A percentile compares a stretch with the other conserved stretches of the same genome.
phyloP scores from a whole-genome alignment of 2,113 vertebrate species.

The Aramus guarauna region DNA sequence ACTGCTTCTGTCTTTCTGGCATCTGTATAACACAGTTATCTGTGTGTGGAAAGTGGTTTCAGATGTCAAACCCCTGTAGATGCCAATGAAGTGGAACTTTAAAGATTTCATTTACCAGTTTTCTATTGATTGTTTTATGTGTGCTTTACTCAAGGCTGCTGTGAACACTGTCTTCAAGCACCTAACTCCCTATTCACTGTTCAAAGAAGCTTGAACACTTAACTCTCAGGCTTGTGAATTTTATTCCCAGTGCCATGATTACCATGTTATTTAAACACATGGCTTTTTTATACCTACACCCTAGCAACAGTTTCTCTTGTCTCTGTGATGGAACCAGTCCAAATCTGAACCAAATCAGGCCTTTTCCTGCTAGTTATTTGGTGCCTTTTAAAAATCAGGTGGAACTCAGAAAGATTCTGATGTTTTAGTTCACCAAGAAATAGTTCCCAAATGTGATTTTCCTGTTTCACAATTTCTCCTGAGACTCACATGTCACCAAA shows the following conservation, averaged over 20 bases:
- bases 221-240: not conserved
- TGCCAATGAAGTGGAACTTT: not conserved
- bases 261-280: not conserved
- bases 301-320: not conserved
- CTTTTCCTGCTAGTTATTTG: not conserved
- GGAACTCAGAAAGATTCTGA: not conserved
- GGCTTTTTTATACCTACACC: not conserved
- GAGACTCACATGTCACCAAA: not conserved
- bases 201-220: not conserved
- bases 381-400: not conserved
- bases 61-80: not conserved
- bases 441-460: not conserved
- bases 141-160: not conserved
- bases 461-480: not conserved
- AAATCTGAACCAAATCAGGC: not conserved
- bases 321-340: not conserved
- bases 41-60: not conserved
- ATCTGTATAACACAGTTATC: not conserved
- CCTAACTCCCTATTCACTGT: not conserved
- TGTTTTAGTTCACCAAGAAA: not conserved
- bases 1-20: not conserved
- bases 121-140: not conserved
- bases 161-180: not conserved
- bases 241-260: not conserved
- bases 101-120: not conserved